Evolutionary conservation across 2,888 invertebrate genomes (phyloP), one percentile per base, ranked within the genome.

Genomic region (Coenonympha arcania): DNA sequence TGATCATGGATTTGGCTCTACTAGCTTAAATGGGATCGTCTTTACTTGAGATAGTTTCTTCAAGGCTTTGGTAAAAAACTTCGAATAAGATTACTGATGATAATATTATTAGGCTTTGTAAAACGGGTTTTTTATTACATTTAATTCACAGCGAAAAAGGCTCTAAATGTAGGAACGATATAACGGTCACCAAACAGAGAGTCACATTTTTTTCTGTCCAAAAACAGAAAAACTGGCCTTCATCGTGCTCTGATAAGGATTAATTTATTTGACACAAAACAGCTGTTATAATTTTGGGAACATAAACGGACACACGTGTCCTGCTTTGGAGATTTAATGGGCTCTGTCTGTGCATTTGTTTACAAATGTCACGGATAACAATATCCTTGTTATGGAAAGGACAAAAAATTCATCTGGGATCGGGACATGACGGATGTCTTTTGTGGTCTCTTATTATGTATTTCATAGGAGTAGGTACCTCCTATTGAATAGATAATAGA

Each of bases 251-350:
- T 46, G 46, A 49, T 54, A 50, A 46, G 34, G 46, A 39, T 43
- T 50, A 44, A 54, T 54, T 53, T 54, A 54, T 50, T 48, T 48
- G 53, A 56, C 53, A 43, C 41, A 48, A 48, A 48, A 11, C 55
- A 56, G 48, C 53, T 55, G 55, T 43, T 52, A 52, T 43, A 36
- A 40, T 47, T 45, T 45, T 45, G 51, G 50, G 44, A 41, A 47
- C 50, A 34, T 30, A 46, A 39, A 49, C 33, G 24, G 34, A 47
- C 55, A 52, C 52, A 49, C 52, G 52, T 55, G 47, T 48, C 39
- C 33, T 9, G 20, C 36, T 51, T 44, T 46, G 37, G 49, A 49
- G 43, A 55, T 45, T 55, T 55, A 55, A 51, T 41, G 45, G 42
- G 8, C 41, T 19, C 33, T 34, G 44, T 34, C 44, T 44, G 44